Evolutionary conservation across 2,888 invertebrate genomes (phyloP), one percentile per base, ranked within the genome.

Genomic region (Reticulitermes lucifugus): DNA sequence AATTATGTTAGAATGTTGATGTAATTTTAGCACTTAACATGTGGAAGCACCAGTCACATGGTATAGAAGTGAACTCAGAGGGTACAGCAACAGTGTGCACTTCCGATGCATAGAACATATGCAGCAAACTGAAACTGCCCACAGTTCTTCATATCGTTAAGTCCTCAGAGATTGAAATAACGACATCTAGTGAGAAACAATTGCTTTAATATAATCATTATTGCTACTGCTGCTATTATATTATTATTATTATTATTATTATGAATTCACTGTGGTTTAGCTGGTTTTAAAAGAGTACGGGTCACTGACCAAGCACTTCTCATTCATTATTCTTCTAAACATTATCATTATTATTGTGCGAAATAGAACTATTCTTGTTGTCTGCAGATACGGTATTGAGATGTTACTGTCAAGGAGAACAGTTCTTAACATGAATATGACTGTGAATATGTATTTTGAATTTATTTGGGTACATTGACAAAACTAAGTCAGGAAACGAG

Each of bases 81-180:
- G 22, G 41, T 75, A 21, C 43, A 75, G 43, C 75, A 35, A 43
- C 41, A 77, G 51, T 77, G 51, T 46, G 29, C 46, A 77, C 73
- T 41, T 77, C 77, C 35, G n/a, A 77, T 21, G 9, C 46, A n/a
- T 77, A 10, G 5, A 46, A 46, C 51, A 77, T 77, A 46, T n/a
- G n/a, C n/a, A 77, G 51, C 35, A 46, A 77, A 73, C n/a, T 10
- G 18, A 77, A 77, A 77, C 77, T 77, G 77, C 77, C 77, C 77
- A 51, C 46, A 77, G 77, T 77, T 77, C 46, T 77, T 77, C 77
- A 77, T 77, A 77, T 77, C 77, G 51, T 46, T 77, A 77, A 21
- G 77, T 46, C 41, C 73, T 73, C 22, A 22, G 46, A 77, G 77
- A 75, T 25, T 65, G 25, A 65, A 65, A 25, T 65, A 43, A 75